A percentile compares a stretch with the other conserved stretches of the same genome.
Conservation (phyloP, 2,797 vertebrate genomes). For the Chelmon rostratus region DNA sequence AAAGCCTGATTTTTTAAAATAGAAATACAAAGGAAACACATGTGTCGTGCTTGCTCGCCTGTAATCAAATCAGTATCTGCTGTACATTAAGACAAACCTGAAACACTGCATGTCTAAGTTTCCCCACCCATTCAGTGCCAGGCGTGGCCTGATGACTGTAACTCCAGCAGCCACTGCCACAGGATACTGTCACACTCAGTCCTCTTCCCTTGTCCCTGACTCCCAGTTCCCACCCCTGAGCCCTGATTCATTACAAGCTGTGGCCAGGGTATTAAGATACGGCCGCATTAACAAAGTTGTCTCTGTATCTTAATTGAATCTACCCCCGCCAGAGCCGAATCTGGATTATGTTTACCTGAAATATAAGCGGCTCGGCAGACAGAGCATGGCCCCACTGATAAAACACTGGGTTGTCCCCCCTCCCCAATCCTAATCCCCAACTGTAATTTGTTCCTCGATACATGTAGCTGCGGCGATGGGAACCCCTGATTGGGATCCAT, state of each 20-base stretch:
- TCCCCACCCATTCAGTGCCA: constrained; percentile 1
- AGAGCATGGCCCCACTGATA: constrained; percentile 86
- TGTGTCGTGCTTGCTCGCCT: not conserved
- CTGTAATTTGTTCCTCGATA: constrained; percentile 87
- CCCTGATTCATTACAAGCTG: constrained; percentile 88
- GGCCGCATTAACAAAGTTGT: constrained; percentile 89
- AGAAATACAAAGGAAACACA: not conserved
- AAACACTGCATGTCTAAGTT: constrained; percentile 28
- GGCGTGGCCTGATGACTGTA: constrained; percentile 49
- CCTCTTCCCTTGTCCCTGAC: constrained; percentile 72
- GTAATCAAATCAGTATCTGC: constrained; percentile 17
- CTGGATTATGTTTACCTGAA: constrained; percentile 91
- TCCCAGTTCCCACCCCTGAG: constrained; percentile 75
- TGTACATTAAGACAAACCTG: constrained; percentile 26
- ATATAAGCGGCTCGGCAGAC: constrained; percentile 86
- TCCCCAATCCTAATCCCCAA: constrained; percentile 86
- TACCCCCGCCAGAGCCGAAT: constrained; percentile 86
- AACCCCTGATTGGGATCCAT: constrained; percentile 79
- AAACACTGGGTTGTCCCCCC: constrained; percentile 84
- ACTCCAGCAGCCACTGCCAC: constrained; percentile 57
- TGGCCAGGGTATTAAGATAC: constrained; percentile 89
- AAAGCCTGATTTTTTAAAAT: not conserved
- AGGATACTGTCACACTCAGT: constrained; percentile 70
- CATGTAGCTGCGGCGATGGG: constrained; percentile 80
- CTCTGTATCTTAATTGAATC: constrained; percentile 91